Conservation (phyloP, 2,888 invertebrate genomes). For the Leucozona laternaria region DNA sequence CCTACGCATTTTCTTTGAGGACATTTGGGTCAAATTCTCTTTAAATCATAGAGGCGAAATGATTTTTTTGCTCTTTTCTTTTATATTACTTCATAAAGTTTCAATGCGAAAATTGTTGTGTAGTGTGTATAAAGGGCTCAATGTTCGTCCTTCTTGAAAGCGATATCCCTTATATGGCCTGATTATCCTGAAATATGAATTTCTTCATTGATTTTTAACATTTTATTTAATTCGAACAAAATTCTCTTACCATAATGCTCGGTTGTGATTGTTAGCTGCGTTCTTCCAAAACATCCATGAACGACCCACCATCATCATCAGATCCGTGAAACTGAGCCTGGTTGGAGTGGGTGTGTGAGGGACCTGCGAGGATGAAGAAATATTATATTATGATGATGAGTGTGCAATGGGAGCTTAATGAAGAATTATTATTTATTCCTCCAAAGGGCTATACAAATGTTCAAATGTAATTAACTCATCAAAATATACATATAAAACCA, state of each 20-base stretch:
- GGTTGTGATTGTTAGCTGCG: neutral
- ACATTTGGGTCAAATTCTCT: slow-evolving; percentile 29
- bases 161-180: neutral
- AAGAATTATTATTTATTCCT: slow-evolving; percentile 56
- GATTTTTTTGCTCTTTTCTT: slow-evolving; percentile 7
- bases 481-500: slow-evolving; percentile 11
- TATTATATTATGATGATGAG: slow-evolving; percentile 38
- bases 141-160: neutral
- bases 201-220: neutral
- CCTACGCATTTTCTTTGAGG: neutral
- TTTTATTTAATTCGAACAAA: neutral
- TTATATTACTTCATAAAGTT: neutral
- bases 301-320: slow-evolving; percentile 32
- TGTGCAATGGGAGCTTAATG: slow-evolving; percentile 51
- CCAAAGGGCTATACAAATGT: slow-evolving; percentile 10
- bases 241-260: neutral
- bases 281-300: neutral
- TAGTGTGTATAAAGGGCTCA: no score
- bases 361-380: neutral
- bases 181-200: slow-evolving; percentile 14
- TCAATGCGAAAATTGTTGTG: neutral
- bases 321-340: slow-evolving; percentile 15
- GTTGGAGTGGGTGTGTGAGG: neutral
- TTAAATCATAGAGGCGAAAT: slow-evolving; percentile 40
- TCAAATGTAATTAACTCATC: slow-evolving; percentile 59